Evolutionary conservation across 2,888 invertebrate species (phyloP), one percentile per base, ranked within the genome.

Genomic region (Mythimna loreyi): DNA sequence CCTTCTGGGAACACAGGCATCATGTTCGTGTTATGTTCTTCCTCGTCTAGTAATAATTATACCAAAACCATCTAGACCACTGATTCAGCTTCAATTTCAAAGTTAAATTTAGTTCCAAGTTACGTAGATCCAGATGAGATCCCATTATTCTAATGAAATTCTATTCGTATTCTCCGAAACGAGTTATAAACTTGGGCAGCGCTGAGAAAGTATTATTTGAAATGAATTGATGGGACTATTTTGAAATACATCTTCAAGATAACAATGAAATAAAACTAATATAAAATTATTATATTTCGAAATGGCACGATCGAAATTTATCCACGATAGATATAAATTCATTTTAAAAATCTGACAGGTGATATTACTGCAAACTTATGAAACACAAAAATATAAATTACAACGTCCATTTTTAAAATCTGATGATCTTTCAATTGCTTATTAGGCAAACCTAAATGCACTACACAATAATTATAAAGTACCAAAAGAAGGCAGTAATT

Each of bases 351-450:
- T 4, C 13, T 36, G 36, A 36, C 33, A n/a, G 1, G 9, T 13
- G 11, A 36, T 36, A 55, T 75, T 13, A 23, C 23, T 23, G 23
- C 23, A 23, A 23, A 23, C 6, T 49, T 75, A 45, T 47, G 8
- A 47, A 68, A 47, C 40, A 11, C 6, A 19, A 57, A 19, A 57
- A 57, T 52, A 11, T 3, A 57, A 19, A 50, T 43, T 33, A 13
- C 76, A 36, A 55, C 23, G 59, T 28, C 25, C 30, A 60, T 70
- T 78, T 45, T 36, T 50, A 50, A 64, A 72, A 64, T 56, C 58
- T 49, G 57, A 59, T 76, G 59, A 60, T 73, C 61, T 70, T 13
- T 40, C 23, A 30, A 68, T 23, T 61, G 56, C 56, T 56, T 73
- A 40, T 40, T 40, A 16, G 16, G 16, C 13, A 16, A 16, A 13